Percentiles rank a stretch among this genome's conserved stretches.
Evolutionary conservation across 2,113 vertebrate genomes (phyloP).

Genomic region (Perca flavescens): DNA sequence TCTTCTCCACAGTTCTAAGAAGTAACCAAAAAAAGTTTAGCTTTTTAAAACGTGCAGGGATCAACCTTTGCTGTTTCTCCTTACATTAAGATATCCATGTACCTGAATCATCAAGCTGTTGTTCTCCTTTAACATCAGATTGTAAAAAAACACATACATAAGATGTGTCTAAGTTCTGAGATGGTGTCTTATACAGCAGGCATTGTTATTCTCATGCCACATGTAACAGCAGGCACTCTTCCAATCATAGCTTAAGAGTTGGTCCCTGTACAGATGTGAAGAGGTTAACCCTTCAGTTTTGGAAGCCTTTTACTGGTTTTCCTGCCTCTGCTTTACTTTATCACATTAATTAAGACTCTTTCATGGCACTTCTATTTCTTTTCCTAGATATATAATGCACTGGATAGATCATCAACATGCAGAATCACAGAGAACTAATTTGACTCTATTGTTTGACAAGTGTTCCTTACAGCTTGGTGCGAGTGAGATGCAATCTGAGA

Average conservation of each 20-base stretch:
- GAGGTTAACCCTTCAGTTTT: slow-evolving; percentile 82
- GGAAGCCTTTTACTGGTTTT: slow-evolving; percentile 73
- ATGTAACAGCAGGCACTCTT: slow-evolving; percentile 67
- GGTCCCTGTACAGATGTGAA: slow-evolving; percentile 72
- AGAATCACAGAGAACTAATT: slow-evolving; percentile 88
- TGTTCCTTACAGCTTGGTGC: slow-evolving; percentile 83
- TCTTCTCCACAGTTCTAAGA: slow-evolving; percentile 19
- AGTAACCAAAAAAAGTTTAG: background rate
- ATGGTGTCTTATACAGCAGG: slow-evolving; percentile 12
- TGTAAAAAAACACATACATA: slow-evolving; percentile 11
- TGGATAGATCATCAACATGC: slow-evolving; percentile 82
- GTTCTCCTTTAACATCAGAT: background rate
- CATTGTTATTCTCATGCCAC: slow-evolving; percentile 65
- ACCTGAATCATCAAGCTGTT: slow-evolving; percentile 7
- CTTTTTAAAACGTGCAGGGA: slow-evolving; percentile 2
- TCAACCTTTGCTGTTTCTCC: background rate
- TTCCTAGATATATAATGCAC: slow-evolving; percentile 82
- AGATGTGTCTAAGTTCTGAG: slow-evolving; percentile 6
- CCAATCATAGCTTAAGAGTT: slow-evolving; percentile 78
- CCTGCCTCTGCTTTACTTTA: slow-evolving; percentile 73
- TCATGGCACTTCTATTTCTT: slow-evolving; percentile 82
- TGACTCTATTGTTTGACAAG: slow-evolving; percentile 87
- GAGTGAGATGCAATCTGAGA: slow-evolving; percentile 86
- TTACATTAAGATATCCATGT: background rate
- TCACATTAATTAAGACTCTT: slow-evolving; percentile 83